Evolutionary conservation across 2,888 invertebrate genomes (phyloP).

Genomic region (Phoenoteleia sp.): DNA sequence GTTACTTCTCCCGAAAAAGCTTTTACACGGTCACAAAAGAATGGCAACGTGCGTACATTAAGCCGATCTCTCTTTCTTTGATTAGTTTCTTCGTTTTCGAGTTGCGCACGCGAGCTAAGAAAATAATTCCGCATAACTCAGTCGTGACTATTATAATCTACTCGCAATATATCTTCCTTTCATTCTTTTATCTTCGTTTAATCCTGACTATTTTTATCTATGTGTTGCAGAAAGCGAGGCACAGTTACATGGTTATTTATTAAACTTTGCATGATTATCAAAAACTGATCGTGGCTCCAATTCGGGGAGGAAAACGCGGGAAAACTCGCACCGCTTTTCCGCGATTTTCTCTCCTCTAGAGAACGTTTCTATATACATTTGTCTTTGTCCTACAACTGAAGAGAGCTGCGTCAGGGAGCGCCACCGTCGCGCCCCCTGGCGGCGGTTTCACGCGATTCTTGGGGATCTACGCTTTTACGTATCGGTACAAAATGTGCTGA

Average conservation of each 20-base stretch:
- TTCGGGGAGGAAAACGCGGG: too few species aligned
- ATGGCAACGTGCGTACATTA: conserved; percentile 51
- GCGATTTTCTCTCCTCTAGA: background rate
- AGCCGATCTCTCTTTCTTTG: conserved; percentile 29
- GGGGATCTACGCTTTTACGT: too few species aligned
- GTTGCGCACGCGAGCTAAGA: conserved; percentile 18
- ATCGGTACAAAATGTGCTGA: background rate
- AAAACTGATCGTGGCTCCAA: conserved; percentile 32
- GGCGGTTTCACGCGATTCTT: too few species aligned
- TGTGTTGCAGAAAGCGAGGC: conserved; percentile 70
- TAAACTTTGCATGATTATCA: conserved; percentile 65
- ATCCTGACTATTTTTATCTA: conserved; percentile 56
- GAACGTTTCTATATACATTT: conserved; percentile 46
- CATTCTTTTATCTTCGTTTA: conserved; percentile 10
- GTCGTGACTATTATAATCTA: background rate
- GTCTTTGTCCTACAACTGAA: conserved; percentile 22
- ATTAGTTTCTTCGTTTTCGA: background rate
- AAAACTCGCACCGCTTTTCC: too few species aligned
- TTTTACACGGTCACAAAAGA: conserved; percentile 37
- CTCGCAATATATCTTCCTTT: conserved; percentile 20
- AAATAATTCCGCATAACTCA: conserved; percentile 4
- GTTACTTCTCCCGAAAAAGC: conserved; percentile 40
- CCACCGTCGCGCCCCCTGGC: background rate
- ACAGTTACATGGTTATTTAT: conserved; percentile 68
- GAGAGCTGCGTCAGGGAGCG: background rate